Evolutionary conservation across 1,140 invertebrate genomes (phyloP).

Genomic region (Drosophila triauraria): DNA sequence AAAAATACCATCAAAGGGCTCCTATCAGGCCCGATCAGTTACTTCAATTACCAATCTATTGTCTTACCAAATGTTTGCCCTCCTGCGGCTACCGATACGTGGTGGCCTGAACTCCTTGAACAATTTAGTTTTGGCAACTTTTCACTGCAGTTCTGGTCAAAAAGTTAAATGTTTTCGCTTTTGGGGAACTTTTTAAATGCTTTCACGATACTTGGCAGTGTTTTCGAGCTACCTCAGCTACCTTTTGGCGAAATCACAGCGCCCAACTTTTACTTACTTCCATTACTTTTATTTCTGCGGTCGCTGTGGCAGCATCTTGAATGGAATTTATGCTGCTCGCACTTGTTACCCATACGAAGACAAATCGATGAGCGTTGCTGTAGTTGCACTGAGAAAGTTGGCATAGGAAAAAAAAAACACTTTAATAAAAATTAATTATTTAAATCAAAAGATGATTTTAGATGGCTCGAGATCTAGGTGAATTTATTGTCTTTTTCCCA

Average conservation of each 20-base stretch:
- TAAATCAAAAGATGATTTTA: too few species aligned
- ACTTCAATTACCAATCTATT: constrained; percentile 37
- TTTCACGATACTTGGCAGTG: constrained; percentile 33
- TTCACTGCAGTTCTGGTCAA: constrained; percentile 8
- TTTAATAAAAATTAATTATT: not conserved
- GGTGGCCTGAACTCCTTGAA: constrained; percentile 1
- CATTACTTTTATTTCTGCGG: constrained; percentile 26
- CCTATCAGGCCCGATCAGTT: constrained; percentile 5
- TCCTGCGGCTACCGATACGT: constrained; percentile 27
- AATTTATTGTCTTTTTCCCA: too few species aligned
- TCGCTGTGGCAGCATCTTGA: constrained; percentile 35
- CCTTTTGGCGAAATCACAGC: constrained; percentile 30
- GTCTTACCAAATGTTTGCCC: constrained; percentile 34
- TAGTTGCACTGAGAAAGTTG: not conserved
- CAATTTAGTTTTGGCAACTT: constrained; percentile 35
- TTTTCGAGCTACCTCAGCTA: constrained; percentile 5
- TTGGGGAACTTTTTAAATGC: constrained; percentile 43
- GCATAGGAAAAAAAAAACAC: not conserved
- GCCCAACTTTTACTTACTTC: constrained; percentile 20
- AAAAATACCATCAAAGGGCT: not conserved
- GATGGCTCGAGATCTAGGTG: too few species aligned
- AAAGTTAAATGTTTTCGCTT: constrained; percentile 40
- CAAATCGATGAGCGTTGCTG: constrained; percentile 10
- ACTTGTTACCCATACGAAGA: constrained; percentile 22
- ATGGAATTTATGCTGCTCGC: constrained; percentile 25